Evolutionary conservation across 2,113 vertebrate species (phyloP).

Genomic region (Ascaphus truei): DNA sequence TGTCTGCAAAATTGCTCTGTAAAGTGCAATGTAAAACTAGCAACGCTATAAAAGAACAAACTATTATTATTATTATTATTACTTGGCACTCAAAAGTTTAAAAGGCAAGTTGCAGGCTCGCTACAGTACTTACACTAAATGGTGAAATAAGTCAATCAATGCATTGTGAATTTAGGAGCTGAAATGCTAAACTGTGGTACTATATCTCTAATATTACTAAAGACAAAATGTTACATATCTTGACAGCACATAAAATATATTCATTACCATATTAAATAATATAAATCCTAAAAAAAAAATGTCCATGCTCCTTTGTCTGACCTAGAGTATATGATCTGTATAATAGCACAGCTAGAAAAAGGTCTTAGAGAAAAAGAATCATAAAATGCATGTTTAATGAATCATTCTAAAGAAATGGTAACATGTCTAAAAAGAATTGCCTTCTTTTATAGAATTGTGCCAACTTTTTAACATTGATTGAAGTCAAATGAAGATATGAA

Average conservation of each 20-base stretch:
- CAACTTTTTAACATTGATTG: slow-evolving; percentile 34
- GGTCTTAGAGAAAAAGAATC: slow-evolving; percentile 20
- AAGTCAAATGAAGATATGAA: slow-evolving; percentile 26
- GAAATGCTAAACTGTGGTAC: slow-evolving; percentile 30
- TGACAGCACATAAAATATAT: slow-evolving; percentile 38
- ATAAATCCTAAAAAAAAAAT: slow-evolving; percentile 24
- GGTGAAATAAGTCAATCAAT: slow-evolving; percentile 27
- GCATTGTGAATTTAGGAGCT: slow-evolving; percentile 8
- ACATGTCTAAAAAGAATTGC: slow-evolving; percentile 20
- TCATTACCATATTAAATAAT: slow-evolving; percentile 28
- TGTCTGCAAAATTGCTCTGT: too few relatives aligned
- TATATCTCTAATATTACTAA: slow-evolving; percentile 33
- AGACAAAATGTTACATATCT: slow-evolving; percentile 31
- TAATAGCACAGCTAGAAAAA: slow-evolving; percentile 11
- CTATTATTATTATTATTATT: too few relatives aligned
- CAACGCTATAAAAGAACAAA: too few relatives aligned
- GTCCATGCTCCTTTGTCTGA: slow-evolving; percentile 2
- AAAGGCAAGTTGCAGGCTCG: too few relatives aligned
- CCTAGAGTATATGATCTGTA: slow-evolving; percentile 30
- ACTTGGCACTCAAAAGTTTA: too few relatives aligned
- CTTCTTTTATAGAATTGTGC: slow-evolving; percentile 20
- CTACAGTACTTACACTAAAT: not conserved
- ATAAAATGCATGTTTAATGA: slow-evolving; percentile 25
- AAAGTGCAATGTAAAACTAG: too few relatives aligned
- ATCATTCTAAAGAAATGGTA: slow-evolving; percentile 28